phyloP scores from a whole-genome alignment of 1,140 invertebrate genomes.

The Piezodorus guildinii region DNA sequence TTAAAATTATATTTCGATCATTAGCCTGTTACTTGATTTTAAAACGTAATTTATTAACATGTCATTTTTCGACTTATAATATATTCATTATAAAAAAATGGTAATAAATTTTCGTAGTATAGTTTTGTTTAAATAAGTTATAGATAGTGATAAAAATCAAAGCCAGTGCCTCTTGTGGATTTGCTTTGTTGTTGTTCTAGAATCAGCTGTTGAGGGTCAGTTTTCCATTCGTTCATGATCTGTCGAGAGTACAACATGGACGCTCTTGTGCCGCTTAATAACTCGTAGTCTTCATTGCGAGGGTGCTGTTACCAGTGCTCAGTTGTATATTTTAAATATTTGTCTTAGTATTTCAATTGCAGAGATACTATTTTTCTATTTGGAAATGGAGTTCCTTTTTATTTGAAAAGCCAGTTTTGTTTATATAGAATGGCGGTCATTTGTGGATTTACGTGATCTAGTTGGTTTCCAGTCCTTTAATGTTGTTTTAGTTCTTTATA shows the following conservation, averaged over 20 bases:
- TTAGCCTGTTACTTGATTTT: no score
- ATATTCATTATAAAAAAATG: no score
- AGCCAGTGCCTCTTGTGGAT: no score
- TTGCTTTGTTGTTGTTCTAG: no score
- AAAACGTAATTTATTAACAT: no score
- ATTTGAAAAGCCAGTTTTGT: constrained; percentile 1
- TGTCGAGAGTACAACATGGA: constrained; percentile 25
- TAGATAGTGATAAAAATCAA: no score
- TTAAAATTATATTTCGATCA: no score
- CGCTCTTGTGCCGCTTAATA: constrained; percentile 21
- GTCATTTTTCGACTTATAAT: no score
- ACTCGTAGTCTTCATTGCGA: constrained; percentile 25
- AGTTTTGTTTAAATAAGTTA: no score
- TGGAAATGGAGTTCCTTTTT: constrained; percentile 9
- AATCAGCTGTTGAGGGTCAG: background rate
- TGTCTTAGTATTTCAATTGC: background rate
- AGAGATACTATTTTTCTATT: background rate
- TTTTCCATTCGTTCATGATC: constrained; percentile 20
- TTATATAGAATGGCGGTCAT: constrained; percentile 23
- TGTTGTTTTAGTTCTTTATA: constrained; percentile 20
- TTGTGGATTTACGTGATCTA: constrained; percentile 22
- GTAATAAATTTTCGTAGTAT: no score
- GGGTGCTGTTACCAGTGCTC: constrained; percentile 28
- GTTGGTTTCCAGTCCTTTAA: constrained; percentile 17
- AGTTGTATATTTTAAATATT: constrained; percentile 18